Percentiles rank a stretch among this genome's conserved stretches.
Evolutionary conservation across 1,140 invertebrate species (phyloP).

Genomic region (Metaphire vulgaris): DNA sequence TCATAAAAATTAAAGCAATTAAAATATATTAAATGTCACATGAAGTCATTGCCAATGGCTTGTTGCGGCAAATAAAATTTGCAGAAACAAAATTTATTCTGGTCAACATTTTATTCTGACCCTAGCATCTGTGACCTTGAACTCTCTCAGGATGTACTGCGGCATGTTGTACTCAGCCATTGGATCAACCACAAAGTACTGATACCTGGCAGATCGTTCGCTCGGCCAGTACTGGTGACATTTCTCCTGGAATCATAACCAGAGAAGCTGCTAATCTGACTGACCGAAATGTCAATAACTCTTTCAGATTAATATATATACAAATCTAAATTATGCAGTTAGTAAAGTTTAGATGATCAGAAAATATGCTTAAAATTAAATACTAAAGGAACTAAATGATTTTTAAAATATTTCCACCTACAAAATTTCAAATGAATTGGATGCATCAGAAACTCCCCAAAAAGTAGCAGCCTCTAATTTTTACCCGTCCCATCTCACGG

Average conservation of each 20-base stretch:
- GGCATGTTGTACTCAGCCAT: constrained; percentile 99
- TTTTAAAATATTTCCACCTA: neutral
- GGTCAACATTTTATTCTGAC: constrained; percentile 41
- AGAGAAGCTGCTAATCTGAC: no score
- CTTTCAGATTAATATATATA: no score
- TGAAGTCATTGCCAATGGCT: neutral
- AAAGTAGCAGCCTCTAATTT: neutral
- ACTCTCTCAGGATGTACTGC: constrained; percentile 94
- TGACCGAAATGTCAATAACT: no score
- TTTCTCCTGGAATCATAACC: constrained; percentile 41
- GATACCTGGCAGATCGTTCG: constrained; percentile 87
- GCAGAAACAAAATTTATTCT: no score
- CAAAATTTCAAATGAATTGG: neutral
- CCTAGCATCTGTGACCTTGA: constrained; percentile 72
- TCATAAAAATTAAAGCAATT: neutral
- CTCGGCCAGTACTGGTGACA: constrained; percentile 92
- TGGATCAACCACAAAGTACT: constrained; percentile 95
- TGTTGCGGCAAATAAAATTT: no score
- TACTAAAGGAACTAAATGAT: neutral
- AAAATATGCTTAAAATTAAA: neutral
- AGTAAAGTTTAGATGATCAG: neutral
- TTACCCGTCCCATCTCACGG: constrained; percentile 87
- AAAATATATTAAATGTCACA: neutral
- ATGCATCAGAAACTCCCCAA: neutral
- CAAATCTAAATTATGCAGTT: neutral